Conservation (phyloP, 1,140 invertebrate genomes). For the Oryzaephilus surinamensis region DNA sequence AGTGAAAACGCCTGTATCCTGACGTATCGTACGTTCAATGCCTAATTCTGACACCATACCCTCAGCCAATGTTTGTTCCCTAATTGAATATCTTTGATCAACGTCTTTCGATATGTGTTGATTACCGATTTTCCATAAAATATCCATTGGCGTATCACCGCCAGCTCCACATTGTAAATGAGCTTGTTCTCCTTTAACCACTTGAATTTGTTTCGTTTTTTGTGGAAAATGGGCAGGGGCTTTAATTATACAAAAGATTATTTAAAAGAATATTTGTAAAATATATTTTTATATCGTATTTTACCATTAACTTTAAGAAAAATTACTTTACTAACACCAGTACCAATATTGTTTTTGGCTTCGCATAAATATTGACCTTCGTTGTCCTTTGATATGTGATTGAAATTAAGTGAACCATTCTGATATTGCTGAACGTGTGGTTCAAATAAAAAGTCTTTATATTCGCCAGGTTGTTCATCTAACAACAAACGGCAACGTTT, state of each 20-base stretch:
- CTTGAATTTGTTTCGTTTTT: conserved; percentile 64
- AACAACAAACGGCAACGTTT: too few relatives aligned
- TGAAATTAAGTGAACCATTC: conserved; percentile 72
- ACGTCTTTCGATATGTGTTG: conserved; percentile 56
- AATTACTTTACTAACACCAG: conserved; percentile 77
- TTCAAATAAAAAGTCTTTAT: conserved; percentile 72
- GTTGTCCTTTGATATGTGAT: conserved; percentile 69
- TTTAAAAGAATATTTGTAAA: neutral
- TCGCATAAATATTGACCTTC: conserved; percentile 89
- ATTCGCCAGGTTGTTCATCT: conserved; percentile 70
- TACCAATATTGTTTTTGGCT: conserved; percentile 81
- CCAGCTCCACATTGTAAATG: conserved; percentile 78
- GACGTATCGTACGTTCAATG: conserved; percentile 70
- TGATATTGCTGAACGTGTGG: conserved; percentile 62
- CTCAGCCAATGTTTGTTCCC: conserved; percentile 62
- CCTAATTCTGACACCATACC: conserved; percentile 73
- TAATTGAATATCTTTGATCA: conserved; percentile 51
- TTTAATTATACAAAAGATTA: too few relatives aligned
- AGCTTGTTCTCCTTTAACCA: conserved; percentile 62
- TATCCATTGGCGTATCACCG: conserved; percentile 80
- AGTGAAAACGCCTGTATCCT: conserved; percentile 81
- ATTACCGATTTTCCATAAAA: conserved; percentile 60
- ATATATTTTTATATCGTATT: conserved; percentile 24
- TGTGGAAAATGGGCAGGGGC: conserved; percentile 76
- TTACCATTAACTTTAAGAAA: conserved; percentile 78